phyloP scores from a whole-genome alignment of 2,113 vertebrate species.

The Podarcis cretensis region DNA sequence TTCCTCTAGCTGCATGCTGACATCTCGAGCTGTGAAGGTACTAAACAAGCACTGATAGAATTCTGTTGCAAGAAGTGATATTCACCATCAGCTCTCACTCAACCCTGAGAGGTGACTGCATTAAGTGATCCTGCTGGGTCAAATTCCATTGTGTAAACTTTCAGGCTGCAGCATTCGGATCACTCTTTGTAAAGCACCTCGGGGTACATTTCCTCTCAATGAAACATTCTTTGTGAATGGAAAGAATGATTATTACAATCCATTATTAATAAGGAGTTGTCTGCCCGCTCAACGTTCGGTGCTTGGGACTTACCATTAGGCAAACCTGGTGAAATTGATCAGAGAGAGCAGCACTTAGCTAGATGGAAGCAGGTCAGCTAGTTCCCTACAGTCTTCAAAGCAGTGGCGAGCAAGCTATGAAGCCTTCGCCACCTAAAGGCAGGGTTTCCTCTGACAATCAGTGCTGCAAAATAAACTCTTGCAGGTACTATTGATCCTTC shows the following conservation, averaged over 20 bases:
- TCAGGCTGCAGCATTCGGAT: conserved; percentile 32
- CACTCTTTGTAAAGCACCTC: conserved; percentile 31
- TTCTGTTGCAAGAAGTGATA: not conserved
- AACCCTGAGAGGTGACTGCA: conserved; percentile 30
- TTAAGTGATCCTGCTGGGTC: conserved; percentile 30
- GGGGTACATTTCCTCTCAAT: conserved; percentile 35
- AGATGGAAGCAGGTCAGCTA: conserved; percentile 21
- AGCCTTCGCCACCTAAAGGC: conserved; percentile 6
- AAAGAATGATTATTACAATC: conserved; percentile 53
- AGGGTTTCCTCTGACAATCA: conserved; percentile 8
- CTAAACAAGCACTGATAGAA: not conserved
- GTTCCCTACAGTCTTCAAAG: conserved; percentile 14
- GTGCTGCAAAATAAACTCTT: not conserved
- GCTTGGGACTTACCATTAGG: conserved; percentile 28
- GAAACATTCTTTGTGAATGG: conserved; percentile 38
- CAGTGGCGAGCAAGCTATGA: not conserved
- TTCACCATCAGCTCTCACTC: conserved; percentile 26
- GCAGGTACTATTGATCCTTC: not conserved
- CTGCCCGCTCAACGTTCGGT: conserved; percentile 28
- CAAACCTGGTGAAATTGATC: conserved; percentile 20
- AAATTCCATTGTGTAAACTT: not conserved
- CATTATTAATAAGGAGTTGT: conserved; percentile 59
- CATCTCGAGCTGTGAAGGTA: not conserved
- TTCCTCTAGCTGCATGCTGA: conserved; percentile 30
- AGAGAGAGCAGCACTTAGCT: conserved; percentile 35